Evolutionary conservation across 2,888 invertebrate species (phyloP).

Genomic region (Neoaliturus tenellus): DNA sequence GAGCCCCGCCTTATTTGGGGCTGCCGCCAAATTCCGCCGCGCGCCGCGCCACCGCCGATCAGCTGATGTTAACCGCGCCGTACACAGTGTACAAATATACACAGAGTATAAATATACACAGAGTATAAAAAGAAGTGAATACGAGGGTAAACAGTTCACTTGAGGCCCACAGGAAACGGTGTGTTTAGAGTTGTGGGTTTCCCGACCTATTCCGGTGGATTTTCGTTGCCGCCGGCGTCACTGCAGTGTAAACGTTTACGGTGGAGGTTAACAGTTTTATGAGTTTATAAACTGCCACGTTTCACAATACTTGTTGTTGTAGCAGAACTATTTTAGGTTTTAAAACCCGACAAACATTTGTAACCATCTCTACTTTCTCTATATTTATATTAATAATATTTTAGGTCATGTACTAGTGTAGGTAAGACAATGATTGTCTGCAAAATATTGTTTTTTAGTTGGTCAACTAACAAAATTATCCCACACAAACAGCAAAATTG

Average conservation of each 20-base stretch:
- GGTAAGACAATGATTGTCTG: too few species aligned
- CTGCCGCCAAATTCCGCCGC: slow-evolving; percentile 47
- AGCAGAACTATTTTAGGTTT: too few species aligned
- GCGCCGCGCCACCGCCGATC: slow-evolving; percentile 3
- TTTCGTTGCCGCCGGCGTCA: not conserved
- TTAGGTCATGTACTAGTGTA: too few species aligned
- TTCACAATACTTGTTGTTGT: too few species aligned
- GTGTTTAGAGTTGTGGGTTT: not conserved
- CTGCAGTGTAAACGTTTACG: not conserved
- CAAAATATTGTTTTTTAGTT: too few species aligned
- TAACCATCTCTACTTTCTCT: too few species aligned
- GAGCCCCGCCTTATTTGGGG: slow-evolving; percentile 49
- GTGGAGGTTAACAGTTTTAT: too few species aligned
- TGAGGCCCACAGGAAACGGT: not conserved
- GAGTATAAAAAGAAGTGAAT: not conserved
- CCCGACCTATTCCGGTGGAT: not conserved
- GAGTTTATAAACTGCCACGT: too few species aligned
- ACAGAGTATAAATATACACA: slow-evolving; percentile 5
- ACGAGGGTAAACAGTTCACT: not conserved
- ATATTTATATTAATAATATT: too few species aligned
- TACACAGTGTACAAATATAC: not conserved
- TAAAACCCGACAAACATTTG: too few species aligned
- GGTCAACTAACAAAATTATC: too few species aligned
- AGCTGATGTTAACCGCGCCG: not conserved
- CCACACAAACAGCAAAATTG: too few species aligned